These are phyloP conservation scores for Polietes domitor DNA, from an alignment of 2,888 invertebrate species.

Conservation along the genomic window DNA sequence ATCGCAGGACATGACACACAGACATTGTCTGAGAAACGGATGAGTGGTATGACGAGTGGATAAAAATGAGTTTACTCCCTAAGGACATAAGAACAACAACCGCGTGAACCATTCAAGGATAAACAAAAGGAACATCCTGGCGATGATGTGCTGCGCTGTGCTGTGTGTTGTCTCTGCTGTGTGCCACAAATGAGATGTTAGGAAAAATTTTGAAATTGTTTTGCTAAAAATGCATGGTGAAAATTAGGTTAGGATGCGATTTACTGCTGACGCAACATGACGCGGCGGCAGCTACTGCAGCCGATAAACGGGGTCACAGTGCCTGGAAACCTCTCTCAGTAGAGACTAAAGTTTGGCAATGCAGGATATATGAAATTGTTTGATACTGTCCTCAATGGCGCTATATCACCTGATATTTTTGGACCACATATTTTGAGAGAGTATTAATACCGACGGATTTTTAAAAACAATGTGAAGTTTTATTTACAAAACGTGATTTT, in stretches of 20 bases:
- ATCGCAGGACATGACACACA: not conserved
- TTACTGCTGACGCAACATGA: slow-evolving; percentile 12
- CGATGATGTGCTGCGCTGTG: not conserved
- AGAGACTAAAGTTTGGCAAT: too few relatives aligned
- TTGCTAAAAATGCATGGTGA: slow-evolving; percentile 33
- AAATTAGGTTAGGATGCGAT: slow-evolving; percentile 61
- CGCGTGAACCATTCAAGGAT: not conserved
- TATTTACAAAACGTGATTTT: too few relatives aligned
- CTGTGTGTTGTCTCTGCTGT: too few relatives aligned
- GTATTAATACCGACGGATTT: too few relatives aligned
- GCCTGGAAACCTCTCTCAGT: not conserved
- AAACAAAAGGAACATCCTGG: slow-evolving; percentile 25
- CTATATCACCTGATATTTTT: too few relatives aligned
- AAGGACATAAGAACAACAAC: slow-evolving; percentile 43
- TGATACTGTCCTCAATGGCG: too few relatives aligned
- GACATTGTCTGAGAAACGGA: slow-evolving; percentile 25
- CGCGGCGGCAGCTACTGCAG: not conserved
- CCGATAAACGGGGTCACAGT: not conserved
- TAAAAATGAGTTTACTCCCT: slow-evolving; percentile 57
- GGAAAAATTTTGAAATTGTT: slow-evolving; percentile 58
- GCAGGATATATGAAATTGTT: too few relatives aligned
- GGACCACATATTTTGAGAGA: too few relatives aligned
- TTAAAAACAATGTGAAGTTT: too few relatives aligned
- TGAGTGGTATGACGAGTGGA: slow-evolving; percentile 18
- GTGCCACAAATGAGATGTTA: slow-evolving; percentile 39